These are phyloP conservation scores for Acrobasis repandana DNA, from an alignment of 2,888 invertebrate species.

Conservation along the genomic window DNA sequence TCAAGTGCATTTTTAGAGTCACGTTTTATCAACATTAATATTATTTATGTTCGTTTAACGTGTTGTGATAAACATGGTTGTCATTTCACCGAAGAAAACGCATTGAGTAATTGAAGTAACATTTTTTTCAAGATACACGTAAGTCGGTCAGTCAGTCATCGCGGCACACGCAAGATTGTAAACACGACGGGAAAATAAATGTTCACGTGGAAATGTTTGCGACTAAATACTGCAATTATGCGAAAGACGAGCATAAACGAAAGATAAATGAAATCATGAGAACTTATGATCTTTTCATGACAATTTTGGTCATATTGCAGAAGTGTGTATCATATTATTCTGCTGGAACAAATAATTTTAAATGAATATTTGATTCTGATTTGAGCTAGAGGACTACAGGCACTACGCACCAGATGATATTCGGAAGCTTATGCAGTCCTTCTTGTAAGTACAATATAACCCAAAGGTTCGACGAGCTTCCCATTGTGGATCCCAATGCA, in stretches of 20 bases:
- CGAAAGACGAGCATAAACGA: constrained; percentile 36
- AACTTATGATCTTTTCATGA: background rate
- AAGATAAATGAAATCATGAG: constrained; percentile 34
- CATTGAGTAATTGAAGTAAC: constrained; percentile 23
- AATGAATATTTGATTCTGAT: too few species aligned
- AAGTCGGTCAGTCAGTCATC: constrained; percentile 47
- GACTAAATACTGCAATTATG: constrained; percentile 38
- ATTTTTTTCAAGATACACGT: constrained; percentile 34
- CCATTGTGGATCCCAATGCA: too few species aligned
- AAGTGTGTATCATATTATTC: background rate
- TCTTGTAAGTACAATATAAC: too few species aligned
- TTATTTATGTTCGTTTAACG: background rate
- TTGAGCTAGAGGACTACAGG: too few species aligned
- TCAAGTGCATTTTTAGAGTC: too few species aligned
- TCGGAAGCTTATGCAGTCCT: too few species aligned
- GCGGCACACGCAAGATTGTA: constrained; percentile 34
- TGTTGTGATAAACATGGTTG: background rate
- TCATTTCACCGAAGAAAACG: background rate
- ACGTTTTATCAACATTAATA: too few species aligned
- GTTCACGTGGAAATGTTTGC: constrained; percentile 44
- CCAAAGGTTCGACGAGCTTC: too few species aligned
- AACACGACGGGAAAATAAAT: constrained; percentile 48
- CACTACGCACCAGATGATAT: too few species aligned
- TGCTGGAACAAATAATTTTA: background rate
- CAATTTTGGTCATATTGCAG: background rate